A percentile compares a stretch with the other conserved stretches of the same genome.
Evolutionary conservation across 1,140 invertebrate species (phyloP).

Genomic region (Oscheius sp.): DNA sequence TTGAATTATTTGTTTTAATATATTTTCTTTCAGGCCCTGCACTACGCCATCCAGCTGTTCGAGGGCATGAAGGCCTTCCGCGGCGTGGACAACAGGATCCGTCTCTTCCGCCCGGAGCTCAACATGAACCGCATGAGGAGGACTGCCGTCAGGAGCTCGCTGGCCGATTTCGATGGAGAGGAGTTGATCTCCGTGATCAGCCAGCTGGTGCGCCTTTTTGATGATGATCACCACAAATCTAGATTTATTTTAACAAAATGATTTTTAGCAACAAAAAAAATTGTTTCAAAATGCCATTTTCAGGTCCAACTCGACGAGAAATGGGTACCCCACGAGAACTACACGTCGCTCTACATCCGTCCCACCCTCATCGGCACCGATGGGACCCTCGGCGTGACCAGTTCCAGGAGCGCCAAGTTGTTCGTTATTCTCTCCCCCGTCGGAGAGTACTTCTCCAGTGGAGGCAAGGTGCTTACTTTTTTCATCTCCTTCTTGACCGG

Average conservation of each 20-base stretch:
- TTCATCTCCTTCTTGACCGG: constrained; percentile 76
- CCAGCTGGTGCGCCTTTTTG: constrained; percentile 77
- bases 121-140: constrained; percentile 90
- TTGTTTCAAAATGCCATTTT: too few species aligned
- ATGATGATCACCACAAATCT: too few species aligned
- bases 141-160: constrained; percentile 75
- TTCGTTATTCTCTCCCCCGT: constrained; percentile 86
- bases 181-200: constrained; percentile 84
- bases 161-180: constrained; percentile 81
- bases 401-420: constrained; percentile 78
- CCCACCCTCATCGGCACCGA: constrained; percentile 95
- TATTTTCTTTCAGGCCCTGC: constrained; percentile 46
- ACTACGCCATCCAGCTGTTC: constrained; percentile 74
- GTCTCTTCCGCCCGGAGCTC: constrained; percentile 87
- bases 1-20: not conserved
- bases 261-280: too few species aligned
- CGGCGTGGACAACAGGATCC: constrained; percentile 83
- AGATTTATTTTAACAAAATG: too few species aligned
- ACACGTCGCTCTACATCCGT: constrained; percentile 85
- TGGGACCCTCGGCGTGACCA: constrained; percentile 82
- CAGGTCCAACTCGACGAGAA: constrained; percentile 88
- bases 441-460: constrained; percentile 81
- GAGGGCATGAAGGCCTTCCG: constrained; percentile 97
- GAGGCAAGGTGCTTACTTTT: constrained; percentile 70
- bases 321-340: constrained; percentile 87